Conservation (phyloP, 2,888 invertebrate species). For the Heliconius erato region DNA sequence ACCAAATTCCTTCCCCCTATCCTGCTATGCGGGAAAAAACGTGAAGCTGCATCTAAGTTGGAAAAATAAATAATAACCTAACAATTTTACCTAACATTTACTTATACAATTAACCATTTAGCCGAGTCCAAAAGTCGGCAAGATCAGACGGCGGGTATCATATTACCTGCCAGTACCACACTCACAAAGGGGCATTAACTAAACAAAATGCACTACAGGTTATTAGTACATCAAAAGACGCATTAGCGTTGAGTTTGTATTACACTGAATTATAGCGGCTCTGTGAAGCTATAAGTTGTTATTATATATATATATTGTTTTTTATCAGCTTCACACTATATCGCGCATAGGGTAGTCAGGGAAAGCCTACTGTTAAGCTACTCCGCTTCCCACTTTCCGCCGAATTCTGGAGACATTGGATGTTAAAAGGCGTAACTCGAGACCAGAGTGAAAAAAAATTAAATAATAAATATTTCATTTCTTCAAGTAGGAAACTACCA, state of each 20-base stretch:
- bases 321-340: not conserved
- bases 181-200: constrained; percentile 38
- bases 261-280: not conserved
- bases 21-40: not conserved
- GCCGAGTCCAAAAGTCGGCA: not conserved
- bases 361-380: not conserved
- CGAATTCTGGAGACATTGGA: not conserved
- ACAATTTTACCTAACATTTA: constrained; percentile 15
- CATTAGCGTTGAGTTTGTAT: constrained; percentile 36
- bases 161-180: constrained; percentile 32
- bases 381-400: not conserved
- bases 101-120: not conserved
- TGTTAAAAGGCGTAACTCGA: not conserved
- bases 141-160: constrained; percentile 33
- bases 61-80: not conserved
- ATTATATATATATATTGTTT: not conserved
- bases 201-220: constrained; percentile 45
- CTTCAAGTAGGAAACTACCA: too few relatives aligned
- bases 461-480: too few relatives aligned
- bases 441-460: too few relatives aligned
- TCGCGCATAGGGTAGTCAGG: not conserved
- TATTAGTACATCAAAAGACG: constrained; percentile 48
- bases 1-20: too few relatives aligned
- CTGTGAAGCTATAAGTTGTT: not conserved
- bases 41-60: not conserved